phyloP scores from a whole-genome alignment of 2,888 invertebrate genomes.

The Lepidochrysops patricia region DNA sequence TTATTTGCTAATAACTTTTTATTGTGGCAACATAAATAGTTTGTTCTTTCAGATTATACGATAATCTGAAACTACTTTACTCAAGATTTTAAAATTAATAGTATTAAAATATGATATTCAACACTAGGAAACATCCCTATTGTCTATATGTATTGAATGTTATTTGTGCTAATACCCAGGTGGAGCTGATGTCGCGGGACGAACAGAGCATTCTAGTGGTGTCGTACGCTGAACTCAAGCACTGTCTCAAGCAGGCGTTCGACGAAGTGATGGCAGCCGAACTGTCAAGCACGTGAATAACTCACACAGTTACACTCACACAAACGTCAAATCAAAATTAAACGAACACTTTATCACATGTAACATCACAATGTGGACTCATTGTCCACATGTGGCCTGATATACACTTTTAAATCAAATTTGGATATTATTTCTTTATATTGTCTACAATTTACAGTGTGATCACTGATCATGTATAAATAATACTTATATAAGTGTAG shows the following conservation, averaged over 20 bases:
- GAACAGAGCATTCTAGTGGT: slow-evolving; percentile 97
- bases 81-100: no score
- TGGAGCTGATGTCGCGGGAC: slow-evolving; percentile 96
- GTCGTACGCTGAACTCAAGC: slow-evolving; percentile 95
- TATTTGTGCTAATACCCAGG: slow-evolving; percentile 69
- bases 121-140: no score
- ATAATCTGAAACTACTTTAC: no score
- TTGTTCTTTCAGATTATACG: no score
- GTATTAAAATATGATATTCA: no score
- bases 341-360: background rate
- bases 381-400: background rate
- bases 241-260: slow-evolving; percentile 94
- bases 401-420: background rate
- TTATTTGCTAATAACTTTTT: no score
- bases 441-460: background rate
- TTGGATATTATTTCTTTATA: background rate
- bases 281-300: no score
- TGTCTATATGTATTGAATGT: background rate
- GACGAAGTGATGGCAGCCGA: slow-evolving; percentile 80
- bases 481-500: no score
- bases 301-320: background rate
- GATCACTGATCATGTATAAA: no score
- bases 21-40: no score
- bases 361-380: background rate
- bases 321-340: background rate